phyloP scores from a whole-genome alignment of 64 coral and sea anemone genomes.

The Hydrozoanthus tunicans region DNA sequence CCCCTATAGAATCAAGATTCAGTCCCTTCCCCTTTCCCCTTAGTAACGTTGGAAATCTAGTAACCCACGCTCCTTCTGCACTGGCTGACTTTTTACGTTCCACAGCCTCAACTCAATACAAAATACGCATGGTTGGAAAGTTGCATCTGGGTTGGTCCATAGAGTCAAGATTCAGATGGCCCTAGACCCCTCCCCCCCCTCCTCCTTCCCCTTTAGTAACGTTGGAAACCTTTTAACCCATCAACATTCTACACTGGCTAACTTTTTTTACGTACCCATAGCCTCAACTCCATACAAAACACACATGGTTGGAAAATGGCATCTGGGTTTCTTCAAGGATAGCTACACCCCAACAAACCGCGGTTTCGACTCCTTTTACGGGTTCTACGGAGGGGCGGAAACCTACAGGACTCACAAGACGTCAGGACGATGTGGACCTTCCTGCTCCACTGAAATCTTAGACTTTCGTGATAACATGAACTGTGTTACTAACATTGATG shows the following conservation, averaged over 20 bases:
- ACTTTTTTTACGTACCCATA: no score
- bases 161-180: no score
- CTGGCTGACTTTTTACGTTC: no score
- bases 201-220: no score
- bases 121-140: slow-evolving; percentile 3
- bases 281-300: neutral
- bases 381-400: neutral
- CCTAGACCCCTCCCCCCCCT: no score
- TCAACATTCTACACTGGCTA: no score
- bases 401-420: neutral
- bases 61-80: no score
- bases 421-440: neutral
- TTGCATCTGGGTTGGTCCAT: neutral
- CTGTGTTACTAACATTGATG: neutral
- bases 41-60: no score
- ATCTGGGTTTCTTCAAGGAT: neutral
- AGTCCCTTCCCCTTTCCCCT: no score
- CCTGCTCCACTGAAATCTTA: neutral
- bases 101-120: neutral
- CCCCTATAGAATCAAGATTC: no score
- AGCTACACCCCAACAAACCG: neutral
- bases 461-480: neutral
- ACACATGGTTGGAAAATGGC: slow-evolving; percentile 27
- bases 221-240: no score
- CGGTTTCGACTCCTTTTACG: slow-evolving; percentile 13